These are phyloP conservation scores for Alligator mississippiensis DNA, from an alignment of 2,113 vertebrate genomes.

Conservation along the genomic window DNA sequence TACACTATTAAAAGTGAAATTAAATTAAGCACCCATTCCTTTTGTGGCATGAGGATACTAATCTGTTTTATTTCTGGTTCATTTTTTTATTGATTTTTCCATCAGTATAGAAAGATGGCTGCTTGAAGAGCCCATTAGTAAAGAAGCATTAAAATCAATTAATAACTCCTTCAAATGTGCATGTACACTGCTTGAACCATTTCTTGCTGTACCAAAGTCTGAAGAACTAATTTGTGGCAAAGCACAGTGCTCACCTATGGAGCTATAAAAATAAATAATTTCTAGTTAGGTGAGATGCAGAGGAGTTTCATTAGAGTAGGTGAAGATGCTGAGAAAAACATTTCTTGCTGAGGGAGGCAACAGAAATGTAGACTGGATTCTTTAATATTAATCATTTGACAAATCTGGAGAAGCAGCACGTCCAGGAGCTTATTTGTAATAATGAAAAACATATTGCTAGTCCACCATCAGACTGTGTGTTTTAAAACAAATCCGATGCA, in stretches of 20 bases:
- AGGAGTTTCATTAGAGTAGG: background rate
- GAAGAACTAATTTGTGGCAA: slow-evolving; percentile 30
- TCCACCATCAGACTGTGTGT: background rate
- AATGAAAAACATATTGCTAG: background rate
- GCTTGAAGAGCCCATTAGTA: slow-evolving; percentile 40
- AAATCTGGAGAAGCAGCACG: slow-evolving; percentile 8
- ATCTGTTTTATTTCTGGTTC: slow-evolving; percentile 22
- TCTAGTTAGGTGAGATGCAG: background rate
- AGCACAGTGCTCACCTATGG: background rate
- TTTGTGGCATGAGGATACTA: background rate
- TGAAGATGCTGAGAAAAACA: background rate
- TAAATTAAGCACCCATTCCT: background rate
- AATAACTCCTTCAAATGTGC: slow-evolving; percentile 33
- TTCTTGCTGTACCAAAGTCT: background rate
- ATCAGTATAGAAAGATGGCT: slow-evolving; percentile 13
- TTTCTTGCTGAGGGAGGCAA: background rate
- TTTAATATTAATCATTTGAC: background rate
- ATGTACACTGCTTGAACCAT: background rate
- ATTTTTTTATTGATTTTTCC: background rate
- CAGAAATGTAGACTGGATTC: background rate
- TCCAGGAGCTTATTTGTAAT: background rate
- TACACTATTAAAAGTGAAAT: slow-evolving; percentile 37
- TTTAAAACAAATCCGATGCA: background rate
- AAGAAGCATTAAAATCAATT: slow-evolving; percentile 60
- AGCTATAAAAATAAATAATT: background rate